These are phyloP conservation scores for Parnassius glacialis DNA, from an alignment of 2,888 invertebrate genomes.

Conservation along the genomic window DNA sequence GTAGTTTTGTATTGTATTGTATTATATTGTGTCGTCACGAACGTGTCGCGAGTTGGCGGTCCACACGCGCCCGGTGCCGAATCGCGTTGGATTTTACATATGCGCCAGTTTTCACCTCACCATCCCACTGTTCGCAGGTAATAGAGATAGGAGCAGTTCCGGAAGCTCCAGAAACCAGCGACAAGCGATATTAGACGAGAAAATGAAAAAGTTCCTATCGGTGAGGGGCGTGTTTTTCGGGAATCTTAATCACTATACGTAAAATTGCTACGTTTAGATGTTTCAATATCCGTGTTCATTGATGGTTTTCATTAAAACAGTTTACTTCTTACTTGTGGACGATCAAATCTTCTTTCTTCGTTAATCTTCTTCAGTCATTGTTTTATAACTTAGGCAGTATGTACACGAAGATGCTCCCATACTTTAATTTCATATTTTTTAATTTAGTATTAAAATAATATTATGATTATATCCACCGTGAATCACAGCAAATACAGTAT, in stretches of 20 bases:
- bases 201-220: constrained; percentile 96
- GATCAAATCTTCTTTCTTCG: constrained; percentile 31
- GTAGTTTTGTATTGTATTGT: no score
- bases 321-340: constrained; percentile 28
- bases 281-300: constrained; percentile 61
- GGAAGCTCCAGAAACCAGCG: constrained; percentile 87
- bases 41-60: constrained; percentile 57
- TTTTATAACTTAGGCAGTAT: constrained; percentile 22
- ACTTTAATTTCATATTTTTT: not conserved
- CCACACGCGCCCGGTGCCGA: constrained; percentile 59
- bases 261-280: constrained; percentile 69
- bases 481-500: not conserved
- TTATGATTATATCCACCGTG: constrained; percentile 12
- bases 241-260: constrained; percentile 60
- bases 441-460: constrained; percentile 33
- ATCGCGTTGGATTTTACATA: constrained; percentile 37
- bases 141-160: constrained; percentile 83
- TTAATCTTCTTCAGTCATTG: constrained; percentile 30
- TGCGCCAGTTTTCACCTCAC: constrained; percentile 59
- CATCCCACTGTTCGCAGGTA: constrained; percentile 78
- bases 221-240: constrained; percentile 82
- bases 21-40: constrained; percentile 33
- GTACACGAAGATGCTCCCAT: constrained; percentile 27
- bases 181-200: constrained; percentile 93
- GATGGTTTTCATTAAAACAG: constrained; percentile 40